Base-by-base conservation (phyloP, 1,140 invertebrate species). In the Homalodisca vitripennis region DNA sequence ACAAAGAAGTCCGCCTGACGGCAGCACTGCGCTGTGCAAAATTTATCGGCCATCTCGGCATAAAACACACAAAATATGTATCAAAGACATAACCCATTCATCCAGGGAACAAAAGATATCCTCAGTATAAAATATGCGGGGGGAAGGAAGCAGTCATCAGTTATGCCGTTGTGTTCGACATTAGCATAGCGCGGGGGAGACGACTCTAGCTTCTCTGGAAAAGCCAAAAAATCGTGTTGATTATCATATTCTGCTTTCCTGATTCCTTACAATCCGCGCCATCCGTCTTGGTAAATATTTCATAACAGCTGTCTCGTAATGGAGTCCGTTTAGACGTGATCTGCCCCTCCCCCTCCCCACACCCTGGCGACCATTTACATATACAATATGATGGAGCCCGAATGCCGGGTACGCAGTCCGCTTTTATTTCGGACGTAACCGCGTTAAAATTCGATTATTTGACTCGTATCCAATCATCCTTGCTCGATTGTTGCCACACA, bases 171-270 rank as follows among this genome's bases (percentile, higher is more conserved):
- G 34, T 66, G 29, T 60, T 24, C 55, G 55, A 29, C 55, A 64
- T 64, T 64, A 64, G 29, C 62, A 64, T 64, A 32, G 27, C 3
- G 62, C 3, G 17, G 62, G 14, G 2, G 30, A 31, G 20, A 32
- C 27, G 1, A n/a, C 24, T 29, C 3, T 2, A 6, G 1, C 6
- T 60, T 60, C 24, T 13, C 60, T 17, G 17, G 60, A 63, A 32
- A 32, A 31, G 29, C 31, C 3, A 34, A 27, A 53, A 53, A 67
- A 67, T 67, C 51, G 53, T 26, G 27, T 24, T 22, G 24, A 48
- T 67, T 47, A 67, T 67, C 46, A 67, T 67, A 67, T 67, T 67
- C 65, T 27, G 65, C 65, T 53, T 67, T 67, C 65, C 65, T 67
- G 65, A 67, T 67, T 67, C 65, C 41, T 24, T 41, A 60, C 55